These are phyloP conservation scores for Patiria miniata DNA, from an alignment of 35 echinoderm and acorn worm genomes.

Conservation along the genomic window DNA sequence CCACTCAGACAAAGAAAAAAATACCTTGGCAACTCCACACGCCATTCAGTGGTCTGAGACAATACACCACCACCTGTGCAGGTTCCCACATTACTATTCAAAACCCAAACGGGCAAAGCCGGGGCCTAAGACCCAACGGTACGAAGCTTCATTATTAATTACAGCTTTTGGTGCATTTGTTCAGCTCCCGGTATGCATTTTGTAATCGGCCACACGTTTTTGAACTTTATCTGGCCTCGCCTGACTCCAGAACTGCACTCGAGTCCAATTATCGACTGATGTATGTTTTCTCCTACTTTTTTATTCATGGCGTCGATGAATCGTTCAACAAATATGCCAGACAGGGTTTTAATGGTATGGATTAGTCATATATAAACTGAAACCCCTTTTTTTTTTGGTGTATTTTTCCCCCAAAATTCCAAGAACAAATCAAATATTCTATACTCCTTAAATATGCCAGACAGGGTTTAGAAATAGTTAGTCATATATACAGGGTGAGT, in stretches of 20 bases:
- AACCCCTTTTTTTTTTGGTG: too few species aligned
- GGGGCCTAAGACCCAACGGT: neutral
- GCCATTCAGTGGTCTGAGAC: neutral
- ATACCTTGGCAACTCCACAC: too few species aligned
- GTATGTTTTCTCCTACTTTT: neutral
- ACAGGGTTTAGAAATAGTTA: too few species aligned
- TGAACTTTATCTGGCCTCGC: conserved; percentile 11
- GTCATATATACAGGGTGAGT: too few species aligned
- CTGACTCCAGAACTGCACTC: neutral
- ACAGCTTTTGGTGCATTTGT: neutral
- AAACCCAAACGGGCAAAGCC: neutral
- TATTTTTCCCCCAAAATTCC: too few species aligned
- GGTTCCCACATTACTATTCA: conserved; percentile 1
- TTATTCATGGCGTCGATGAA: too few species aligned
- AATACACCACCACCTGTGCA: neutral
- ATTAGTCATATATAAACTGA: too few species aligned
- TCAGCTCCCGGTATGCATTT: neutral
- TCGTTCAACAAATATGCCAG: too few species aligned
- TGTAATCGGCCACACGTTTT: conserved; percentile 8
- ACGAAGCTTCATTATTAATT: neutral
- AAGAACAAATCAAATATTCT: too few species aligned
- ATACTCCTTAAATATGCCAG: too few species aligned
- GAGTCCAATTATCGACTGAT: neutral
- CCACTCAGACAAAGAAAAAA: too few species aligned
- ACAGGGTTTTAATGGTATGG: too few species aligned